Base-by-base conservation (phyloP, 2,888 invertebrate species). In the Drosophila ezoana region DNA sequence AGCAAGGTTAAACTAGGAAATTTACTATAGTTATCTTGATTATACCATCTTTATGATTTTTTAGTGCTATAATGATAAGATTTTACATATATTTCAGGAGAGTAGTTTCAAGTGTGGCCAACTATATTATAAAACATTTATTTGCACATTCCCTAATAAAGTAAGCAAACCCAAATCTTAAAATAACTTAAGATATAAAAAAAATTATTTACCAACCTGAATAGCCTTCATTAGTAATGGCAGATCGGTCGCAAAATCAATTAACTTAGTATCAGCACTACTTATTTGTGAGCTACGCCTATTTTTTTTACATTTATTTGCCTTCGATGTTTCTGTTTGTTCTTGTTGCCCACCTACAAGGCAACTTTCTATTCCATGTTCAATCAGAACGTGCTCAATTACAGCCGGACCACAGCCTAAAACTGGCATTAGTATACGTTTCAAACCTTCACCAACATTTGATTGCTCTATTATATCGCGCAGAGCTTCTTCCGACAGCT, bases 371-470 rank as follows among this genome's bases (percentile, higher is more conserved):
- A 83, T 61, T 1, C 63, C 83, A 13, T 79, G 51, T n/a, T 72
- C 48, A 3, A 81, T 13, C 3, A 99, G 93, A n/a, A 96, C 95
- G 91, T 99, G 99, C 85, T 99, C 98, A 71, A 99, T 95, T 40
- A 99, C 93, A 0, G 98, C 94, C 18, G 98, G 95, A 4, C 99
- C 99, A 93, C 96, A 99, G 91, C 97, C 98, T 84, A 98, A 91
- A 76, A 96, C 93, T 13, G 97, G 96, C 91, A 97, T 96, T 6
- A 98, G 93, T 33, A 97, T 92, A 90, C 96, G 97, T 90, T 96
- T 97, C 13, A 98, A 91, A 66, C 94, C 95, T 69, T 97, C 97
- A 0, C 96, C 96, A 0, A 93, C 92, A 90, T 95, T 96, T 33
- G 95, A 95, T 16, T 93, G 93, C 10, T 93, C 85, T 0, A 98